Evolutionary conservation across 2,113 vertebrate species (phyloP).

Genomic region (Lagopus muta): DNA sequence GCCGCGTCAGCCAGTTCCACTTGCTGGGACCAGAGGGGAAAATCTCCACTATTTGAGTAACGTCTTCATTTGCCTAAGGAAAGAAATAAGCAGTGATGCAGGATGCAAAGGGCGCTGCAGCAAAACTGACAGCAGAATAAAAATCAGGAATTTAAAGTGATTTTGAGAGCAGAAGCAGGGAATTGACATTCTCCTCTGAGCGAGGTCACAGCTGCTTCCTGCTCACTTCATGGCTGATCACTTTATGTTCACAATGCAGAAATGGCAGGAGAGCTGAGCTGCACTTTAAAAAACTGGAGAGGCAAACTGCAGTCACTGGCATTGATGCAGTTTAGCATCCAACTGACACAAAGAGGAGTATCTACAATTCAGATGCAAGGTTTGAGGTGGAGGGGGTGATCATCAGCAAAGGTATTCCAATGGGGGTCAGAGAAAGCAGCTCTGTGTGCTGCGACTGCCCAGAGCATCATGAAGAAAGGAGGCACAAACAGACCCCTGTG

Average conservation of each 20-base stretch:
- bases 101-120: background rate
- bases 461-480: background rate
- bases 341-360: background rate
- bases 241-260: background rate
- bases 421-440: background rate
- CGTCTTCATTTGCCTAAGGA: slow-evolving; percentile 95
- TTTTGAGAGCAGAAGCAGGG: background rate
- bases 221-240: background rate
- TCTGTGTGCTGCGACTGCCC: background rate
- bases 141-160: background rate
- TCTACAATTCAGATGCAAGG: background rate
- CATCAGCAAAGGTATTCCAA: background rate
- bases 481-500: background rate
- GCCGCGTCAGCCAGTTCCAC: slow-evolving; percentile 93
- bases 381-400: background rate
- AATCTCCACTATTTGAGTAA: slow-evolving; percentile 96
- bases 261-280: background rate
- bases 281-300: background rate
- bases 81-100: background rate
- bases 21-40: slow-evolving; percentile 88
- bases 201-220: background rate
- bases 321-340: background rate
- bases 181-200: background rate
- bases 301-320: background rate
- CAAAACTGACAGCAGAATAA: background rate